Base-by-base conservation (phyloP, 1,140 invertebrate species). In the Drosophila paulistorum region DNA sequence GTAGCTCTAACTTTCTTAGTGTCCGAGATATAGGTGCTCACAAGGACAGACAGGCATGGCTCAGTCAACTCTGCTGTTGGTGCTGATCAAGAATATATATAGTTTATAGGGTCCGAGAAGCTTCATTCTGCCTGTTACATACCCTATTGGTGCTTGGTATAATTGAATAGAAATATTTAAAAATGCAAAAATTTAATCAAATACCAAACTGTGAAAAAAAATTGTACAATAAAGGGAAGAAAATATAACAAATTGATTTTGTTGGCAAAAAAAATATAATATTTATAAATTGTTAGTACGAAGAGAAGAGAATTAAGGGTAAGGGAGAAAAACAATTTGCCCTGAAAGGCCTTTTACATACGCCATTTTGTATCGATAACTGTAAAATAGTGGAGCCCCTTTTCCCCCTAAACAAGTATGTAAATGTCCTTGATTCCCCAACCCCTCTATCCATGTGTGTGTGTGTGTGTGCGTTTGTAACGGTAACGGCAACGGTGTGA, bases 401-500 rank as follows among this genome's bases (percentile, higher is more conserved):
- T 30, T 30, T 26, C 30, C 13, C n/a, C 35, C 33, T 59, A 59
- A 37, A 20, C 33, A 51, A 51, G 41, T 61, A 48, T 48, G 63
- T 45, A 68, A 58, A 67, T 58, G 45, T 51, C 45, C 45, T 20
- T 51, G 45, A 51, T 51, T 51, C 7, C 17, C 17, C 9, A 23
- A 9, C 3, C 42, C 1, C 45, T 23, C 42, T 45, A 5, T 7
- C 42, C 20, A 1, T 23, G 62, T 41, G 57, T 58, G 74, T 45
- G 54, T 13, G 57, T 58, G 61, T 79, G 72, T 17, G 74, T 45
- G 54, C 14, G 57, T 58, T 65, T 79, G 72, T 17, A 48, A 48
- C 45, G 17, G 59, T 45, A 45, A 83, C 79, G 83, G 76, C 69
- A 89, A 89, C 84, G 81, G 84, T 89, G 84, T 90, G 84, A 89